Conservation (phyloP, 37 sponge, comb jelly and placozoan genomes). For the Cladorhizidae sp. region DNA sequence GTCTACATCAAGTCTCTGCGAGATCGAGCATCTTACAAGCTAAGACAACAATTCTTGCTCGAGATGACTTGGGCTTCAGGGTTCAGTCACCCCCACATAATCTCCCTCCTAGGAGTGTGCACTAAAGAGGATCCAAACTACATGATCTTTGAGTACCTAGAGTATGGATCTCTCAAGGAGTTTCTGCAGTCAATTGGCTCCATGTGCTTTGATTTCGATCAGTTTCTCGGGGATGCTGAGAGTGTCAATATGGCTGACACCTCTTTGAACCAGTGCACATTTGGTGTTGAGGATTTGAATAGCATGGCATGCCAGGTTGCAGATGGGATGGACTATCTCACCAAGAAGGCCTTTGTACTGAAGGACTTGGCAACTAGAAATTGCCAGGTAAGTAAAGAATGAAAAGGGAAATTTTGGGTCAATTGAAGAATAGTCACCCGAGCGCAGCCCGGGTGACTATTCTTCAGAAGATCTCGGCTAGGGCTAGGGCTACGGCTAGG, state of each 20-base stretch:
- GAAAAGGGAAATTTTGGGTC: no score
- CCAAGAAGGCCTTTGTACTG: slow-evolving; percentile 56
- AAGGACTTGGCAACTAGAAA: slow-evolving; percentile 74
- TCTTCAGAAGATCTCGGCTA: no score
- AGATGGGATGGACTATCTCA: slow-evolving; percentile 58
- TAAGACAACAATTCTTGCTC: slow-evolving; percentile 41
- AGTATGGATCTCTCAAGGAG: slow-evolving; percentile 61
- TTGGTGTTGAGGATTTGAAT: slow-evolving; percentile 44
- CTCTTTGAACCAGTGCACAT: neutral
- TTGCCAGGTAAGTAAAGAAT: slow-evolving; percentile 52
- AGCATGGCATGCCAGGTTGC: slow-evolving; percentile 60
- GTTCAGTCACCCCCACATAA: slow-evolving; percentile 58
- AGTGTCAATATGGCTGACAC: slow-evolving; percentile 2
- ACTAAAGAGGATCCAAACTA: slow-evolving; percentile 56
- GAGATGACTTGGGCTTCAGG: slow-evolving; percentile 56
- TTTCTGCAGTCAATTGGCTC: slow-evolving; percentile 62
- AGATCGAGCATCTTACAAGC: slow-evolving; percentile 23
- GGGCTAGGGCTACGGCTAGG: no score
- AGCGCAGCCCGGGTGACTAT: no score
- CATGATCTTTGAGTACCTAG: slow-evolving; percentile 75
- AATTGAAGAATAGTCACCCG: no score
- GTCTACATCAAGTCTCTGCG: slow-evolving; percentile 58
- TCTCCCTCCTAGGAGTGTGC: slow-evolving; percentile 60
- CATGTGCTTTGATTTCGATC: slow-evolving; percentile 47
- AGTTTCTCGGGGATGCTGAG: slow-evolving; percentile 12